Base-by-base conservation (phyloP, 2,888 invertebrate genomes). In the Fissipunctia ypsillon region DNA sequence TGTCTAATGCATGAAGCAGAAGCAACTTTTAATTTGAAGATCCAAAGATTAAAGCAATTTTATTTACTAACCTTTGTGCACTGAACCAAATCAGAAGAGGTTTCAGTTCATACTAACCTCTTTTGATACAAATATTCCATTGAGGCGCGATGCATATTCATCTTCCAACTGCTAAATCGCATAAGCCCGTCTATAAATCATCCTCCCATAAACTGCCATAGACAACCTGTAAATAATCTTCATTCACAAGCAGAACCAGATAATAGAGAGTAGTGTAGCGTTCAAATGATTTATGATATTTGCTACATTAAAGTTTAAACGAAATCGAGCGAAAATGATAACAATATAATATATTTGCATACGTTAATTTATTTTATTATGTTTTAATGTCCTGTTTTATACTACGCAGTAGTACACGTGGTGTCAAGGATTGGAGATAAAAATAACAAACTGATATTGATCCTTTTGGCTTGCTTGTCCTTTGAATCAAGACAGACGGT, bases 231-330 rank as follows among this genome's bases (percentile, higher is more conserved):
- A 68, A 61, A 71, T 61, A 69, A 60, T 66, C 35, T 50, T n/a
- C n/a, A 70, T 69, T 65, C 41, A 50, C 31, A 25, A 50, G 57
- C 76, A 59, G 16, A 75, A 66, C 69, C 59, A 78, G 59, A 81
- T 74, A 82, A 71, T 54, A 65, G 31, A 70, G 56, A 57, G 70
- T 83, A 73, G 77, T 69, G 35, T 59, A 69, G 28, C 70, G 48
- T 60, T 69, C 45, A 56, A 67, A 35, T 81, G 72, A 82, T 84
- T 84, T 82, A 84, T 72, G 59, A 65, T 52, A 56, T 72, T 75
- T 75, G 16, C 64, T 60, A 69, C 59, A 80, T 61, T 84, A 60
- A 73, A 80, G 56, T 76, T 75, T 77, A 68, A 67, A 71, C 69
- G 69, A 79, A 75, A 69, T 77, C 38, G 43, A 73, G 61, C 73